Base-by-base conservation (phyloP, 53 echinoderm and acorn worm genomes). In the Mesocentrotus franciscanus region DNA sequence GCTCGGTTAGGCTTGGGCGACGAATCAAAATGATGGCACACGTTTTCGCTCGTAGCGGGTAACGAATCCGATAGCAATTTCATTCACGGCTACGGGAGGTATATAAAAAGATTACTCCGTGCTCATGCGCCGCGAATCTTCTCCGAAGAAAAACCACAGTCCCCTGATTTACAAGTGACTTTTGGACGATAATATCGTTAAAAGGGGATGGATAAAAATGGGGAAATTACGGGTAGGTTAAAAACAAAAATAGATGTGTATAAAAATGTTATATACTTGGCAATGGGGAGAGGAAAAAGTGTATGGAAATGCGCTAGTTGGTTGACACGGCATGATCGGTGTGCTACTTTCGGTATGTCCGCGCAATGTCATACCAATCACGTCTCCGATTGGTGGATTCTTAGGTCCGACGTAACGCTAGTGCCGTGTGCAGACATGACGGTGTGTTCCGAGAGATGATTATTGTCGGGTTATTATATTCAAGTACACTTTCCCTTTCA, bases 41-140 rank as follows among this genome's bases (percentile, higher is more conserved):
- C 95, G 85, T 64, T 81, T 94, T 94, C 71, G 95, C 95, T 94
- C 55, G 95, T 94, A 94, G 95, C 95, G 61, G n/a, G 95, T 85
- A 85, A 61, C 33, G 71, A 78, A 93, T 93, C 81, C 93, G 59
- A 81, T 18, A 60, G 93, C 64, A 62, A 81, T 79, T 78, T 93
- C 93, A 93, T 30, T 71, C 79, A 93, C 93, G 61, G 81, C 93
- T 78, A 58, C 59, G 49, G 92, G 72, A 91, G 91, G 91, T 91
- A 66, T 39, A 91, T 91, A 71, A 92, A 92, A 92, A 92, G 92
- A 92, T 92, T 92, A 92, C 74, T 92, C 92, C 92, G 24, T 24
- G 92, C 71, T 92, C 75, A 72, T 91, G 39, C 92, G 72, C 70
- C 8, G 55, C 70, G 71, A 35, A 7, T 74, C 92, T 29, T 20